A percentile compares a stretch with the other conserved stretches of the same genome.
phyloP scores from a whole-genome alignment of 2,888 invertebrate genomes.

The Drosophila recens region DNA sequence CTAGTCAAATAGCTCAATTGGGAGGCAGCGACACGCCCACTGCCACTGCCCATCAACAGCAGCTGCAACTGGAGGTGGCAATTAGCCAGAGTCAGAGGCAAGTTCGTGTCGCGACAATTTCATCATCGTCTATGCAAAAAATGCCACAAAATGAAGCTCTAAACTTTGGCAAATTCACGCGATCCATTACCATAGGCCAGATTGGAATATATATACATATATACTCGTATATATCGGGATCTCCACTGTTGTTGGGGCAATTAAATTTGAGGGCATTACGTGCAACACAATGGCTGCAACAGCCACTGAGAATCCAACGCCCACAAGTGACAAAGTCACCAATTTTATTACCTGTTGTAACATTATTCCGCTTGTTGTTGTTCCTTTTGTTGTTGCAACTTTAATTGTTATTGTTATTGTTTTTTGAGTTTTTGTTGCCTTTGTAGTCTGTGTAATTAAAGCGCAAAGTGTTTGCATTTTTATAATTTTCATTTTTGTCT shows the following conservation, averaged over 20 bases:
- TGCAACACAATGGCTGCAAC: conserved; percentile 37
- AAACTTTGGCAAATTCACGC: conserved; percentile 85
- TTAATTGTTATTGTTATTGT: conserved; percentile 17
- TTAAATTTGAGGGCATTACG: conserved; percentile 47
- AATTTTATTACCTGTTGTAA: conserved; percentile 34
- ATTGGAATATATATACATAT: not conserved
- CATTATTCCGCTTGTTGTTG: conserved; percentile 1
- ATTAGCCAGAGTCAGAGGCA: conserved; percentile 54
- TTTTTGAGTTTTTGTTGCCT: conserved; percentile 10
- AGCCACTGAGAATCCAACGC: conserved; percentile 33
- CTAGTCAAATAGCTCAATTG: conserved; percentile 65
- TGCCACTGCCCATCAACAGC: conserved; percentile 43
- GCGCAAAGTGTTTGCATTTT: conserved; percentile 70
- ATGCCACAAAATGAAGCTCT: conserved; percentile 79
- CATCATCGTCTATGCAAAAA: conserved; percentile 15
- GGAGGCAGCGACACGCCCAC: conserved; percentile 66
- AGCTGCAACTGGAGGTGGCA: conserved; percentile 64
- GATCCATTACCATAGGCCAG: conserved; percentile 52
- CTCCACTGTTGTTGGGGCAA: conserved; percentile 33
- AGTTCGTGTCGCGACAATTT: conserved; percentile 65
- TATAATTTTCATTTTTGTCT: conserved; percentile 54
- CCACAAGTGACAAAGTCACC: conserved; percentile 51
- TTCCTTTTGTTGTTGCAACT: conserved; percentile 1
- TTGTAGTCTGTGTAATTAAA: conserved; percentile 58
- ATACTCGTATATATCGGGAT: not conserved